phyloP scores from a whole-genome alignment of 2,797 vertebrate species.

The Natrix natrix region DNA sequence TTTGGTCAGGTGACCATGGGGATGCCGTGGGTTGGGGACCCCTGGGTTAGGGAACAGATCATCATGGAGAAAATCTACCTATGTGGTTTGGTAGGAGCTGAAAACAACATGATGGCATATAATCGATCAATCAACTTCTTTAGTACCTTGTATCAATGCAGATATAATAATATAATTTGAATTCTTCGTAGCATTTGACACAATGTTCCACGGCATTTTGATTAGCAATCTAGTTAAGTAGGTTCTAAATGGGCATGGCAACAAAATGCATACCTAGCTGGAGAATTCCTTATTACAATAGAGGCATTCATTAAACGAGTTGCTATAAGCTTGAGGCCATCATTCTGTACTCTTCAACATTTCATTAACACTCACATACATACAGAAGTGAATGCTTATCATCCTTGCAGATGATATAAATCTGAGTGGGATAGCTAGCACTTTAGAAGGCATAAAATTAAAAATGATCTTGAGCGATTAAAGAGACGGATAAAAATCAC shows the following conservation, averaged over 20 bases:
- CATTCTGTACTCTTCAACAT: not conserved
- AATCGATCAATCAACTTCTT: not conserved
- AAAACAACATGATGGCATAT: not conserved
- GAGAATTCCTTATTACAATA: not conserved
- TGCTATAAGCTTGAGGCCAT: not conserved
- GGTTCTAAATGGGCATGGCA: not conserved
- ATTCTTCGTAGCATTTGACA: not conserved
- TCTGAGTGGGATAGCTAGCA: not conserved
- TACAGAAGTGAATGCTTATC: not conserved
- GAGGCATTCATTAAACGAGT: not conserved
- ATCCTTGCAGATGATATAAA: not conserved
- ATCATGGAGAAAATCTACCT: not conserved
- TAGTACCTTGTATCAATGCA: not conserved
- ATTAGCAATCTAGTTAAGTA: not conserved
- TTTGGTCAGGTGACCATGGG: no score
- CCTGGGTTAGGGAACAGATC: not conserved
- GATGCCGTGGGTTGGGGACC: no score
- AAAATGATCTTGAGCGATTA: not conserved
- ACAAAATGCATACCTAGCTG: not conserved
- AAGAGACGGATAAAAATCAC: not conserved
- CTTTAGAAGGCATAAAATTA: not conserved
- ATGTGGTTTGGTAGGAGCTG: not conserved
- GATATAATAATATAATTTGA: not conserved
- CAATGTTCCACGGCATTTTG: not conserved
- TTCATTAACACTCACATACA: not conserved